These are phyloP conservation scores for Steinernema hermaphroditum DNA, from an alignment of 2,888 invertebrate species.

Conservation along the genomic window DNA sequence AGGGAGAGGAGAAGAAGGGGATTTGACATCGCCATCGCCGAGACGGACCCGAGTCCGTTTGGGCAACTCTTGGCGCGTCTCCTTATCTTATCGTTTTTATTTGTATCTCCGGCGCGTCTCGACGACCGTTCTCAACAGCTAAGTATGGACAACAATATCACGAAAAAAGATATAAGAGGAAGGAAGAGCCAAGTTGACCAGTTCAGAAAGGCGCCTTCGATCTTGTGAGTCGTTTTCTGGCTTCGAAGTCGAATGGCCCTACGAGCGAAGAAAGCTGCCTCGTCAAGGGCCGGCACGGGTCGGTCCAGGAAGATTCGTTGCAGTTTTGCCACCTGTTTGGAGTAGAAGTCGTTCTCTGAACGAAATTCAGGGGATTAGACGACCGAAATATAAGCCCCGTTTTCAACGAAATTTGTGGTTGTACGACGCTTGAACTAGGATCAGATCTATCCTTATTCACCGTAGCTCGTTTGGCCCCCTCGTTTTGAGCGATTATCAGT, in stretches of 20 bases:
- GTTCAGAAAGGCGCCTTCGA: neutral
- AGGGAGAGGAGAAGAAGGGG: conserved; percentile 12
- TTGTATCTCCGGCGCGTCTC: neutral
- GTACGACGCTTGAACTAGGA: too few species aligned
- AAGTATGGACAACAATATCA: neutral
- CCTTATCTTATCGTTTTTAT: conserved; percentile 13
- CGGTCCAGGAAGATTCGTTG: neutral
- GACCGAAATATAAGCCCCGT: too few species aligned
- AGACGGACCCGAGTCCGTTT: neutral
- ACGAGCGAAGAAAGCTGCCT: neutral
- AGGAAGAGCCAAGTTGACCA: neutral
- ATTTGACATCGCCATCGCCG: neutral
- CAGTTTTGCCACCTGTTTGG: neutral
- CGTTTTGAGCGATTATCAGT: neutral
- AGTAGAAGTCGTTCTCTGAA: too few species aligned
- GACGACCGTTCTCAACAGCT: neutral
- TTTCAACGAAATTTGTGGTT: too few species aligned
- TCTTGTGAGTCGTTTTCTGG: neutral
- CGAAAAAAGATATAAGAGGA: neutral
- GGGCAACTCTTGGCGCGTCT: neutral
- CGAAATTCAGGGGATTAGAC: too few species aligned
- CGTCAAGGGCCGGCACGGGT: neutral
- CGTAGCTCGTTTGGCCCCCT: too few species aligned
- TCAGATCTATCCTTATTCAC: too few species aligned
- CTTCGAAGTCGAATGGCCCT: neutral